Base-by-base conservation (phyloP, 2,797 vertebrate species). In the Tapera naevia region DNA sequence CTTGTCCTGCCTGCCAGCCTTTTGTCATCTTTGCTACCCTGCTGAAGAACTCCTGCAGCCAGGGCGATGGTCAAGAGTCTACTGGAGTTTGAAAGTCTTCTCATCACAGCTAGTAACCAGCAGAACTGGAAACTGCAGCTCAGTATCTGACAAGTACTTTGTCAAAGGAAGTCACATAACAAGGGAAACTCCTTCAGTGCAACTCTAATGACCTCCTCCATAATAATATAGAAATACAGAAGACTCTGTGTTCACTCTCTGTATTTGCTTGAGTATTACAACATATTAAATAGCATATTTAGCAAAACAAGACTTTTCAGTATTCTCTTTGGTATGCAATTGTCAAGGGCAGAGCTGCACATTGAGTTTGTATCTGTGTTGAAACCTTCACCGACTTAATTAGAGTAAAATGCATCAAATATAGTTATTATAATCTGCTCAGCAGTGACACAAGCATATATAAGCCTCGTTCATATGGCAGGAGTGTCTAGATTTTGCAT, bases 341-440 rank as follows among this genome's bases (percentile, higher is more conserved):
- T 81, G 74, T 94, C 66, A 88, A 88, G 78, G 86, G 88, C 81
- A 90, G 86, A 95, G 80, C 74, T 69, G 71, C 84, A 50, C 45
- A 37, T 66, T 1, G 2, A 88, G 74, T 88, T 75, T 71, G 41
- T 54, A 80, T 94, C 86, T 89, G 50, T 48, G 11, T 53, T 93
- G 88, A 96, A 96, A 97, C 88, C 76, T 79, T 69, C 71, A 21
- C 93, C 11, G 48, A 93, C 91, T 96, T 97, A 95, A 97, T 97
- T 92, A 96, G 76, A 53, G 84, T 81, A 90, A 94, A 95, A 96
- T 62, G 70, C 58, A 91, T 71, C 70, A 95, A 95, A 73, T 56
- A 46, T 83, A 94, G 82, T 94, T 88, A 94, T 97, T 93, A 92
- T 85, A 91, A 93, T 80, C 88, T 93, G 74, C 93, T 96, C 89